phyloP scores from a whole-genome alignment of 2,797 vertebrate genomes.

The Myotis findleyi region DNA sequence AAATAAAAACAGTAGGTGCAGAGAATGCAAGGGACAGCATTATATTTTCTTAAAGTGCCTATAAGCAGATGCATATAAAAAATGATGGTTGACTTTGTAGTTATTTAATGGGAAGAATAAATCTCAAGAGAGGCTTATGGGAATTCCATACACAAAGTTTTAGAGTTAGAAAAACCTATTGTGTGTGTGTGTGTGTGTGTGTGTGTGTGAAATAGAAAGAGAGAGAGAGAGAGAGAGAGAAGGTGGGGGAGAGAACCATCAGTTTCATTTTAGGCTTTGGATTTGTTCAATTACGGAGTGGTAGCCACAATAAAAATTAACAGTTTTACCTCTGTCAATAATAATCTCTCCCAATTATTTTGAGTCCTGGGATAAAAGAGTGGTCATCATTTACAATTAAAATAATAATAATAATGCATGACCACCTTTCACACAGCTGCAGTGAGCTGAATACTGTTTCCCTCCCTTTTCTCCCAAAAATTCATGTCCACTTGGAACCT shows the following conservation, averaged over 20 bases:
- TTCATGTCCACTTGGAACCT: neutral
- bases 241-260: neutral
- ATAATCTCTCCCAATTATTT: neutral
- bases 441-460: neutral
- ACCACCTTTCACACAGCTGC: neutral
- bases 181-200: neutral
- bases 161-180: neutral
- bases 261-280: neutral
- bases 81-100: neutral
- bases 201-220: neutral
- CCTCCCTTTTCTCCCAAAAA: neutral
- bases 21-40: neutral
- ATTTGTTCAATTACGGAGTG: neutral
- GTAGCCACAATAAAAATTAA: neutral
- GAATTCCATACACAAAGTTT: neutral
- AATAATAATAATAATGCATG: neutral
- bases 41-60: conserved; percentile 31
- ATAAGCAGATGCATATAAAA: neutral
- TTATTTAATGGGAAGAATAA: conserved; percentile 19
- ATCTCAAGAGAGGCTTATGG: neutral
- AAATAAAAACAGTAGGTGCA: neutral
- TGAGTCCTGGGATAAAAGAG: neutral
- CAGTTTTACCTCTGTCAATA: neutral
- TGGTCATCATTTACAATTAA: neutral
- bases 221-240: no score